A percentile compares a stretch with the other conserved stretches of the same genome.
phyloP scores from a whole-genome alignment of 2,113 vertebrate genomes.

The Climacteris rufus region DNA sequence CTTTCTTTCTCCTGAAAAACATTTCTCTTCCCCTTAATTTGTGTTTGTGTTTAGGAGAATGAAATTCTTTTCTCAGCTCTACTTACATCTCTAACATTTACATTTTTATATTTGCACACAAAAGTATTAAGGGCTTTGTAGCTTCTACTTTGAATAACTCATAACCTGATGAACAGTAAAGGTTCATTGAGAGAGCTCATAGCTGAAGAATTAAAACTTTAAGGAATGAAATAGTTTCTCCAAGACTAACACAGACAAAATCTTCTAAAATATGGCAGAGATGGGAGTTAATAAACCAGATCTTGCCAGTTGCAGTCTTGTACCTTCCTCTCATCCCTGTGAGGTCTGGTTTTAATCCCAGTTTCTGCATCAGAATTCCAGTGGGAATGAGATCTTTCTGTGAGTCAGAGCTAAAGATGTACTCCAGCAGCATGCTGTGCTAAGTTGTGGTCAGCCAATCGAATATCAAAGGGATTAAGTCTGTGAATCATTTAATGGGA shows the following conservation, averaged over 20 bases:
- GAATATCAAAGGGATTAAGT: slow-evolving; percentile 67
- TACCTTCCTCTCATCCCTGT: not conserved
- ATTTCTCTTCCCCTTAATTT: not conserved
- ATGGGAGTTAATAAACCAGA: not conserved
- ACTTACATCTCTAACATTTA: not conserved
- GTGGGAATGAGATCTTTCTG: slow-evolving; percentile 52
- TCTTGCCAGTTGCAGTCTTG: not conserved
- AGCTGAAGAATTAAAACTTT: not conserved
- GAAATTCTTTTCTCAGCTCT: not conserved
- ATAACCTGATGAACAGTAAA: not conserved
- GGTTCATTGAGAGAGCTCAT: not conserved
- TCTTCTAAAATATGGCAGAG: not conserved
- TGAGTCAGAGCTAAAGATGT: slow-evolving; percentile 52
- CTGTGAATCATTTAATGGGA: slow-evolving; percentile 65
- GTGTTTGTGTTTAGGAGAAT: not conserved
- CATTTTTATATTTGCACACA: not conserved
- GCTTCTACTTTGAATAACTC: not conserved
- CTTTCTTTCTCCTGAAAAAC: not conserved
- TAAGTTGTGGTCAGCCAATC: slow-evolving; percentile 64
- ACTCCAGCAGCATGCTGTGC: slow-evolving; percentile 58
- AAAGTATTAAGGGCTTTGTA: not conserved
- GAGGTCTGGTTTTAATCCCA: slow-evolving; percentile 24
- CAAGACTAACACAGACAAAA: not conserved
- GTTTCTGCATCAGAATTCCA: slow-evolving; percentile 17
- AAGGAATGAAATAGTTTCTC: not conserved